These are phyloP conservation scores for Drosophila malerkotliana DNA, from an alignment of 1,140 invertebrate genomes.

Conservation along the genomic window DNA sequence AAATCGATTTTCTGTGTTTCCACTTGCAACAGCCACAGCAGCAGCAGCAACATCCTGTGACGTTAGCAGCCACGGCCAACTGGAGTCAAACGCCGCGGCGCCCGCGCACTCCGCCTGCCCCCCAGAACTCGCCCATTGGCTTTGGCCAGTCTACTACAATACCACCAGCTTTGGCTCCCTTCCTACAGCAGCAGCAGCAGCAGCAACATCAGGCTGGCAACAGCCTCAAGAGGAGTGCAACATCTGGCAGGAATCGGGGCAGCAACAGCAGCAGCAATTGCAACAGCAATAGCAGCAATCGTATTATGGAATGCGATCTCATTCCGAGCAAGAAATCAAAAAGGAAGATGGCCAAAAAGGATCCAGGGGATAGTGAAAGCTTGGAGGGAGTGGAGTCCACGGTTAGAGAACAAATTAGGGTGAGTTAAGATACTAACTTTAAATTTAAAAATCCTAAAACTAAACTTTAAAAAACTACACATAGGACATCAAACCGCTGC, in stretches of 20 bases:
- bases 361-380: conserved; percentile 34
- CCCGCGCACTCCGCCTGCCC: conserved; percentile 69
- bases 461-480: not conserved
- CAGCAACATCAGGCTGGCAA: conserved; percentile 22
- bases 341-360: conserved; percentile 57
- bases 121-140: conserved; percentile 75
- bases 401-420: conserved; percentile 69
- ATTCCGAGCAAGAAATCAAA: conserved; percentile 81
- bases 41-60: conserved; percentile 34
- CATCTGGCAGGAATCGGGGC: conserved; percentile 32
- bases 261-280: conserved; percentile 1
- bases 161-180: conserved; percentile 56
- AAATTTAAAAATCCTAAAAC: not conserved
- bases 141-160: conserved; percentile 54
- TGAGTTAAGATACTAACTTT: conserved; percentile 19
- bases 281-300: conserved; percentile 48
- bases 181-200: conserved; percentile 46
- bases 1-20: conserved; percentile 69
- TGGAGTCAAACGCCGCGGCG: conserved; percentile 65
- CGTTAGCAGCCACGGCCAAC: conserved; percentile 37
- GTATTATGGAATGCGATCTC: conserved; percentile 77
- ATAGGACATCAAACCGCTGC: conserved; percentile 85
- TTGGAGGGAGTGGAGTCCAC: conserved; percentile 50
- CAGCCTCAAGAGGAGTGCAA: conserved; percentile 30
- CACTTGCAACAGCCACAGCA: conserved; percentile 45